These are phyloP conservation scores for Oppia nitens DNA, from an alignment of 1,140 invertebrate species.

Conservation along the genomic window DNA sequence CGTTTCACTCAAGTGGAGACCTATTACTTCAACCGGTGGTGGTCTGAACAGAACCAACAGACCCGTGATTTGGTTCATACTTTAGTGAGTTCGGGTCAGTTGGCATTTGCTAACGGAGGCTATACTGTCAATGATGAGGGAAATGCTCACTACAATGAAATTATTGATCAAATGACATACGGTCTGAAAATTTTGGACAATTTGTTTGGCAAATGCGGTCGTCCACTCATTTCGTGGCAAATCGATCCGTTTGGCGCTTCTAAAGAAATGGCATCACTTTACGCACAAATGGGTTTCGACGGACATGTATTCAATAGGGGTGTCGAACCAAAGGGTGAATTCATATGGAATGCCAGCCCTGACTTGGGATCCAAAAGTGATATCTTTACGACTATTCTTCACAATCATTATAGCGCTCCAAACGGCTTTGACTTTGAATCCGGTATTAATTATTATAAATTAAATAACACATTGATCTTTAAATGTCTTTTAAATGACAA, in stretches of 20 bases:
- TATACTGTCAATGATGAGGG: slow-evolving; percentile 94
- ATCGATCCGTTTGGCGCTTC: too few species aligned
- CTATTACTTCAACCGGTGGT: too few species aligned
- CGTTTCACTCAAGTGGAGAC: too few species aligned
- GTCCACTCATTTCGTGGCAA: slow-evolving; percentile 39
- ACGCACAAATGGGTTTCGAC: too few species aligned
- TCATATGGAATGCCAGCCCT: slow-evolving; percentile 30
- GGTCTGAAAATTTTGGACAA: slow-evolving; percentile 37
- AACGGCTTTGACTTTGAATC: slow-evolving; percentile 11
- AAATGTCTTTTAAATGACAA: background rate
- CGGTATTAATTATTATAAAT: background rate
- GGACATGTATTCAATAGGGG: too few species aligned
- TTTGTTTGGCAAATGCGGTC: slow-evolving; percentile 40
- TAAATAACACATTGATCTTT: background rate
- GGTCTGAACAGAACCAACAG: slow-evolving; percentile 44
- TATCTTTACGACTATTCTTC: slow-evolving; percentile 8
- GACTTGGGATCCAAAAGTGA: background rate
- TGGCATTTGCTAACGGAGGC: slow-evolving; percentile 70
- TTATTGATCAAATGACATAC: slow-evolving; percentile 71
- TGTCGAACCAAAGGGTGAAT: too few species aligned
- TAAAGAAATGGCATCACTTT: slow-evolving; percentile 37
- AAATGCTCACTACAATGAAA: slow-evolving; percentile 70
- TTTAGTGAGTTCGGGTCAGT: slow-evolving; percentile 38
- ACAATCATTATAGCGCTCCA: slow-evolving; percentile 10
- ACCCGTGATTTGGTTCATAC: slow-evolving; percentile 32